Evolutionary conservation across 2,797 vertebrate species (phyloP).

Genomic region (Sebastiscus tertius): DNA sequence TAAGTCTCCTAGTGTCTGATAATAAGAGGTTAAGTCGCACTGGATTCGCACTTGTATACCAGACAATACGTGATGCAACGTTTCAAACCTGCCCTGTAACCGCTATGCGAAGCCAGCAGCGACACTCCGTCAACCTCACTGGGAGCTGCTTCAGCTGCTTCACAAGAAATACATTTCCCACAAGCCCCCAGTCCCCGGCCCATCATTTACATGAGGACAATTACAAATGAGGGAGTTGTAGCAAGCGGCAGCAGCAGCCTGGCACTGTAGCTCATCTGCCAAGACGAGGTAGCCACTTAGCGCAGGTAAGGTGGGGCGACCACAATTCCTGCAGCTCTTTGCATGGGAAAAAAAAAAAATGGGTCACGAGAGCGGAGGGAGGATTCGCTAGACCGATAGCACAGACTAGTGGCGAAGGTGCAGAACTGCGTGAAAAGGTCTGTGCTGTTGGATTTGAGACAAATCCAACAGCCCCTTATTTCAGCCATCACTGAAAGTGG

Average conservation of each 20-base stretch:
- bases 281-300: slow-evolving; percentile 56
- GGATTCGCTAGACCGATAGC: slow-evolving; percentile 85
- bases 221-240: slow-evolving; percentile 59
- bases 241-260: slow-evolving; percentile 1
- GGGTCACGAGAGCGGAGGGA: slow-evolving; percentile 58
- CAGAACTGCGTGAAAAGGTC: slow-evolving; percentile 3
- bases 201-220: slow-evolving; percentile 64
- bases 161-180: slow-evolving; percentile 60
- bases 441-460: not conserved
- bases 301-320: slow-evolving; percentile 69
- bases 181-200: slow-evolving; percentile 28
- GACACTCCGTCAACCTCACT: slow-evolving; percentile 29
- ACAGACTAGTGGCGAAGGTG: slow-evolving; percentile 89
- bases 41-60: slow-evolving; percentile 24
- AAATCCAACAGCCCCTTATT: slow-evolving; percentile 20
- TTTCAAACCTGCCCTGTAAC: slow-evolving; percentile 69
- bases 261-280: slow-evolving; percentile 32
- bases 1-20: slow-evolving; percentile 14
- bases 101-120: slow-evolving; percentile 31
- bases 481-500: slow-evolving; percentile 14
- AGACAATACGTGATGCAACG: slow-evolving; percentile 73
- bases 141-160: not conserved
- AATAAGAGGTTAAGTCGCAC: slow-evolving; percentile 39
- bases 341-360: slow-evolving; percentile 54
- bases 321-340: slow-evolving; percentile 49